Conservation (phyloP, 1,140 invertebrate species). For the Holotrichia oblita region DNA sequence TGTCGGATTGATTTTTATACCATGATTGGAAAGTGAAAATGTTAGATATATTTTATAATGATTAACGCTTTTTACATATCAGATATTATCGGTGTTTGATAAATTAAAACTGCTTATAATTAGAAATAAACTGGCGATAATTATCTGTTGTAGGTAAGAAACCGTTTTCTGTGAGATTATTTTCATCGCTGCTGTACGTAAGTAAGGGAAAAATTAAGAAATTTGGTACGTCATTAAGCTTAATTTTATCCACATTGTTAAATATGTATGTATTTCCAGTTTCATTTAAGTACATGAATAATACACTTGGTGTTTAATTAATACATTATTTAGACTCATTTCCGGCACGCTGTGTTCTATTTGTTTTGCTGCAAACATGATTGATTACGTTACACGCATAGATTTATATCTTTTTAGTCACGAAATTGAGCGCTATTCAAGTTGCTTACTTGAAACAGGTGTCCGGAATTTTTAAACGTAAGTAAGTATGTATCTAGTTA, state of each 20-base stretch:
- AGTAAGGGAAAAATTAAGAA: background rate
- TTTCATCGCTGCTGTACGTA: no score
- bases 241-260: background rate
- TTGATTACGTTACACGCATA: no score
- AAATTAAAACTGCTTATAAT: background rate
- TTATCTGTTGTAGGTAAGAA: background rate
- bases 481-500: no score
- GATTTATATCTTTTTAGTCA: no score
- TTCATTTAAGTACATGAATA: conserved; percentile 8
- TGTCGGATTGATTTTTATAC: background rate
- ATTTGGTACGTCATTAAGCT: conserved; percentile 10
- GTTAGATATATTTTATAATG: background rate
- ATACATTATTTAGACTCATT: background rate
- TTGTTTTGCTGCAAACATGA: background rate
- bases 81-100: background rate
- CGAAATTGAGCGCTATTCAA: no score
- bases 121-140: background rate
- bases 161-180: background rate
- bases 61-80: background rate
- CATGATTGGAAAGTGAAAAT: background rate
- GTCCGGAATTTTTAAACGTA: no score
- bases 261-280: background rate
- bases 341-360: background rate
- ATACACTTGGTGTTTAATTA: background rate
- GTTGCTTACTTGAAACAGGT: no score